Percentiles rank a stretch among this genome's conserved stretches.
Evolutionary conservation across 2,113 vertebrate genomes (phyloP).

Genomic region (Deroptyus accipitrinus): DNA sequence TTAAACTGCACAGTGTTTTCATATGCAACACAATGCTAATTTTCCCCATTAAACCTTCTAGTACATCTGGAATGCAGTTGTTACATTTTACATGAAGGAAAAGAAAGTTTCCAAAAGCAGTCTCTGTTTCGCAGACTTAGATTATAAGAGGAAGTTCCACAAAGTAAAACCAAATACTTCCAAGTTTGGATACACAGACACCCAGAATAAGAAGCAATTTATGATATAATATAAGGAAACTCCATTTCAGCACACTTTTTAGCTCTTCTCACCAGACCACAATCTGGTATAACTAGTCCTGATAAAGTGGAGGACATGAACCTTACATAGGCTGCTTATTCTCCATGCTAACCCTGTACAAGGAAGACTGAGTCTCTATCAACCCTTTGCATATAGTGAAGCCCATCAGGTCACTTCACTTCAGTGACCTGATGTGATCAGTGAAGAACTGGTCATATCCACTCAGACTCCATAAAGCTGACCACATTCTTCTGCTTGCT

Average conservation of each 20-base stretch:
- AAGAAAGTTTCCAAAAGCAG: neutral
- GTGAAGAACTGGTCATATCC: neutral
- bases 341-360: neutral
- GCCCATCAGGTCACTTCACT: neutral
- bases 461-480: neutral
- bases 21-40: neutral
- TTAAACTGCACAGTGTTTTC: neutral
- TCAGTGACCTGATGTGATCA: neutral
- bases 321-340: neutral
- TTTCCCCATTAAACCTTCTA: neutral
- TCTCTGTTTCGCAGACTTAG: neutral
- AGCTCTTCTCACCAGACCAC: neutral
- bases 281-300: neutral
- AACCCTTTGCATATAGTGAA: neutral
- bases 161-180: neutral
- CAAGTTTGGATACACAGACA: neutral
- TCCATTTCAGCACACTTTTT: neutral
- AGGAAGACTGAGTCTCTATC: neutral
- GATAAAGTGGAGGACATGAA: neutral
- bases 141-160: neutral
- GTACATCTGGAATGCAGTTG: neutral
- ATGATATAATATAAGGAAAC: neutral
- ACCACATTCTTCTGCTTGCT: neutral
- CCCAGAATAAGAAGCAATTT: neutral
- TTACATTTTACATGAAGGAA: neutral